Evolutionary conservation across 2,888 invertebrate genomes (phyloP), one percentile per base, ranked within the genome.

Genomic region (Thecocarcelia acutangulata): DNA sequence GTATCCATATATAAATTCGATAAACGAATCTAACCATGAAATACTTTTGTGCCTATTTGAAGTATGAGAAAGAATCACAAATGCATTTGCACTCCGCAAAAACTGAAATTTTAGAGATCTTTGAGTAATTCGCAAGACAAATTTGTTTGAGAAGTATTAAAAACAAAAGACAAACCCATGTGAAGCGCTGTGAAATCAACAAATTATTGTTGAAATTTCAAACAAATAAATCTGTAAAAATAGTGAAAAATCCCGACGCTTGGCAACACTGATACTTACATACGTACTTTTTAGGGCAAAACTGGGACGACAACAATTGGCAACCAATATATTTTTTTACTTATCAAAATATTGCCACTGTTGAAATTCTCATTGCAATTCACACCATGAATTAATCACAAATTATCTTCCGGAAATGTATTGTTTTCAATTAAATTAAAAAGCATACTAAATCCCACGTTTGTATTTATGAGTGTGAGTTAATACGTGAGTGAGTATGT

Each of bases 1-100:
- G n/a, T n/a, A n/a, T n/a, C n/a, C n/a, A n/a, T n/a, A 80, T 64
- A 70, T 74, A 80, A 80, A 80, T 80, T 70, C 69, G 69, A 56
- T 80, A 70, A 80, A 17, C 37, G 19, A 52, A 63, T 50, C 64
- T 44, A 70, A 75, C 64, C 69, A 70, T 75, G 40, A 75, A 48
- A 24, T 37, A 17, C 52, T 50, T 59, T 58, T 44, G 37, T 58
- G 42, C 42, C 17, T 68, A 46, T 68, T 66, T 56, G 73, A 79
- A 79, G 73, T 73, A 72, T 59, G 72, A 78, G 58, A 66, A 17
- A 72, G 28, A 15, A 3, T 58, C n/a, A 15, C 8, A 37, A 52
- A 61, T 44, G 28, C 33, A 24, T 54, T 54, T 4, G 33, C 5
- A 61, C n/a, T n/a, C n/a, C n/a, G n/a, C n/a, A n/a, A n/a, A 37